A percentile compares a stretch with the other conserved stretches of the same genome.
Conservation (phyloP, 2,888 invertebrate species). For the Andrena praecox region DNA sequence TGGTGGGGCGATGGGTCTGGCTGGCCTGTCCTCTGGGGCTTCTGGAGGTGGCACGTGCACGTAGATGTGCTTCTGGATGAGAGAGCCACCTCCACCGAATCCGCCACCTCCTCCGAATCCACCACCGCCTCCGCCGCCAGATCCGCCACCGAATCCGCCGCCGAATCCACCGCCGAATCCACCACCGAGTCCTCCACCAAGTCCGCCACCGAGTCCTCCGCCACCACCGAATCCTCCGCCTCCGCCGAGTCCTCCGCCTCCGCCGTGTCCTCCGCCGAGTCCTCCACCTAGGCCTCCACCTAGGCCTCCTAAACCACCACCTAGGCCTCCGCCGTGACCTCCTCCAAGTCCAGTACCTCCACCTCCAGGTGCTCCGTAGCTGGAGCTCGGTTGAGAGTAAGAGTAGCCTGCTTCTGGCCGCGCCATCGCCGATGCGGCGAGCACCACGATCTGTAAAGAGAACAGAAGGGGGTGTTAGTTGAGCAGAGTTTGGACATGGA, state of each 20-base stretch:
- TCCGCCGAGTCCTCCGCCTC: constrained; percentile 68
- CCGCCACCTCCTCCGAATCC: constrained; percentile 64
- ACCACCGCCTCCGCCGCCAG: constrained; percentile 66
- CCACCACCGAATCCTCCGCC: constrained; percentile 70
- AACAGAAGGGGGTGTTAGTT: background rate
- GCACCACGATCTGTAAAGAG: constrained; percentile 79
- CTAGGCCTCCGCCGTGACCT: constrained; percentile 57
- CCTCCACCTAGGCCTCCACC: constrained; percentile 69
- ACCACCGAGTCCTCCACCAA: constrained; percentile 62
- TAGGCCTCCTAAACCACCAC: constrained; percentile 65
- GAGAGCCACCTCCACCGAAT: constrained; percentile 85
- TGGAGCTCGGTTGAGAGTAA: constrained; percentile 79
- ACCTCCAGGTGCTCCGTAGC: constrained; percentile 77
- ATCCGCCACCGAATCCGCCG: constrained; percentile 63
- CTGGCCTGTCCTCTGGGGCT: constrained; percentile 89
- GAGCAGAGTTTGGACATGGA: background rate
- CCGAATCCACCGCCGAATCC: constrained; percentile 66
- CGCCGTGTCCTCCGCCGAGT: constrained; percentile 67
- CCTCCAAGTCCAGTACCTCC: constrained; percentile 40
- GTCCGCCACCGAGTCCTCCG: constrained; percentile 64
- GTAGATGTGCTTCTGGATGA: constrained; percentile 95
- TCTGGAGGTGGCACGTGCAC: constrained; percentile 96
- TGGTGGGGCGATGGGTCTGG: constrained; percentile 88
- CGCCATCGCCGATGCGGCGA: constrained; percentile 82
- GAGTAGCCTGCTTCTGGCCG: constrained; percentile 83